A percentile compares a stretch with the other conserved stretches of the same genome.
Conservation (phyloP, 2,113 vertebrate species). For the Daphoenositta chrysoptera region DNA sequence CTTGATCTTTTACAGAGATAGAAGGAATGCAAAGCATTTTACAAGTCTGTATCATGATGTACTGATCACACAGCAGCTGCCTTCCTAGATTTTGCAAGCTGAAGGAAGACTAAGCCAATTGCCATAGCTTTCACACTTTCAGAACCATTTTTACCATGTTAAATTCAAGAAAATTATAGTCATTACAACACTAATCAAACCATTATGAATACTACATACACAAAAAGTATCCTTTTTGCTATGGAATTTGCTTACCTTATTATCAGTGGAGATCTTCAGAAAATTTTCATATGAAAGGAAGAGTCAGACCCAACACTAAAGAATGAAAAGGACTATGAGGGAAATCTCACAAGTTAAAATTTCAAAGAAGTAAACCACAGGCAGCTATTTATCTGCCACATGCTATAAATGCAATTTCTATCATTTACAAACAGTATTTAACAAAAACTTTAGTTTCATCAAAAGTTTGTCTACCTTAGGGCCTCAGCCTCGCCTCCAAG, state of each 20-base stretch:
- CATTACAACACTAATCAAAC: not conserved
- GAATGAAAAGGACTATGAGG: not conserved
- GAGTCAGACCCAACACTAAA: not conserved
- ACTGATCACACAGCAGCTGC: not conserved
- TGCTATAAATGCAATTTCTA: not conserved
- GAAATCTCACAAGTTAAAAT: not conserved
- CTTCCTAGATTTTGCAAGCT: not conserved
- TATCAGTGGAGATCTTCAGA: not conserved
- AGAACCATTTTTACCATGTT: not conserved
- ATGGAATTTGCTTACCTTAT: not conserved
- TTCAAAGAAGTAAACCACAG: not conserved
- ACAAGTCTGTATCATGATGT: not conserved
- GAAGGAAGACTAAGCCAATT: not conserved
- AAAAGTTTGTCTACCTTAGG: not conserved
- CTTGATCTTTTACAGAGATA: not conserved
- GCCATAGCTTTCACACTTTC: not conserved
- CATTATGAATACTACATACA: not conserved
- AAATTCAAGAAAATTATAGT: not conserved
- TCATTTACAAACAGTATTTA: not conserved
- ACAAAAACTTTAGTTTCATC: not conserved
- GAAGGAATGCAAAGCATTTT: not conserved
- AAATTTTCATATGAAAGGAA: not conserved
- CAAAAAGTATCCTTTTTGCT: not conserved
- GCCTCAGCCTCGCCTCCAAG: accelerated
- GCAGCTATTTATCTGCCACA: not conserved